A percentile compares a stretch with the other conserved stretches of the same genome.
Evolutionary conservation across 1,140 invertebrate genomes (phyloP).

Genomic region (Eufriesea mexicana): DNA sequence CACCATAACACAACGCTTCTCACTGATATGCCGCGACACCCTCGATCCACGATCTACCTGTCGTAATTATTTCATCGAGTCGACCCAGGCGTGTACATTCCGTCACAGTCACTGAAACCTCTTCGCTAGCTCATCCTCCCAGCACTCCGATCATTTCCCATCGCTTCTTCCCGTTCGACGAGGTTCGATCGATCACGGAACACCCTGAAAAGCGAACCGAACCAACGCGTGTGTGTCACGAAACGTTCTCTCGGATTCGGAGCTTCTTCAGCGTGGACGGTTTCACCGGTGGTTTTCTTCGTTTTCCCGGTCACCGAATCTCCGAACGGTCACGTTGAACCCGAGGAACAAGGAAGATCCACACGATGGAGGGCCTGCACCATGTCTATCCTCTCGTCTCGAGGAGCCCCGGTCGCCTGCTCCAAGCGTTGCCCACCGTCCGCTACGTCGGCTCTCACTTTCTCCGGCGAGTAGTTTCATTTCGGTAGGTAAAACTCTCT

Average conservation of each 20-base stretch:
- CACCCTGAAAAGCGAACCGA: neutral
- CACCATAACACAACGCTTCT: slow-evolving; percentile 62
- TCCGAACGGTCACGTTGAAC: neutral
- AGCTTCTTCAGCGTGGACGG: neutral
- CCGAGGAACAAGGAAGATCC: slow-evolving; percentile 44
- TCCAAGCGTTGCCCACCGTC: slow-evolving; percentile 68
- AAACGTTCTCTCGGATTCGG: neutral
- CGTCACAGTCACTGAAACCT: slow-evolving; percentile 10
- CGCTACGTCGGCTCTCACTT: slow-evolving; percentile 80
- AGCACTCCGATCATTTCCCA: neutral
- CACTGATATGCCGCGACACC: slow-evolving; percentile 13
- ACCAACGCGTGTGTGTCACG: neutral
- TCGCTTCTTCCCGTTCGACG: neutral
- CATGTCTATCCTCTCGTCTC: slow-evolving; percentile 75
- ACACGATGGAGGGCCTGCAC: slow-evolving; percentile 58
- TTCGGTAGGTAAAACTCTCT: slow-evolving; percentile 80
- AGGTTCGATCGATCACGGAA: neutral
- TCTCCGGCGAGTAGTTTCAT: slow-evolving; percentile 81
- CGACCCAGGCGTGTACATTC: neutral
- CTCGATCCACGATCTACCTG: slow-evolving; percentile 9
- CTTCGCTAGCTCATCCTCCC: neutral
- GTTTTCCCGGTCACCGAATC: neutral
- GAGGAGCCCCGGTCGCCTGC: slow-evolving; percentile 72
- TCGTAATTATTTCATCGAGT: neutral
- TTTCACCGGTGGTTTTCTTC: neutral